phyloP scores from a whole-genome alignment of 1,140 invertebrate species.

The Schlechtendalia chinensis region DNA sequence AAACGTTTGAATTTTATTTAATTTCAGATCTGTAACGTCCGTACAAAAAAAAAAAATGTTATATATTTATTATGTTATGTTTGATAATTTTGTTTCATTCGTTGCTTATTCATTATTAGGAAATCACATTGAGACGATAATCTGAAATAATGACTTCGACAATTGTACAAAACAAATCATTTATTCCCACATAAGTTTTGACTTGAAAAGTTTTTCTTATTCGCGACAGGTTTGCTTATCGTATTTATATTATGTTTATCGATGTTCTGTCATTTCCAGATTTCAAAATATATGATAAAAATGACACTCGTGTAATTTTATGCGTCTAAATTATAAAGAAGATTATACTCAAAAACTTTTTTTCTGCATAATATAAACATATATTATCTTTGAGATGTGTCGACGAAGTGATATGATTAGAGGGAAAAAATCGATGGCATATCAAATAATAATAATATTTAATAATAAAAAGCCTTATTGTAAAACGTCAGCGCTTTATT shows the following conservation, averaged over 20 bases:
- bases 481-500: background rate
- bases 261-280: background rate
- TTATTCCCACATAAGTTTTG: background rate
- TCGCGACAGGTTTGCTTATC: background rate
- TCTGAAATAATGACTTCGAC: too few species aligned
- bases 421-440: background rate
- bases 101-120: too few species aligned
- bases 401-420: background rate
- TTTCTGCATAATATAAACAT: background rate
- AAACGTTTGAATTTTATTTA: too few species aligned
- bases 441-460: background rate
- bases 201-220: background rate
- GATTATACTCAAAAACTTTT: background rate
- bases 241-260: background rate
- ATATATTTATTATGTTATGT: too few species aligned
- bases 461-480: background rate
- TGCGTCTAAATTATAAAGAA: background rate
- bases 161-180: too few species aligned
- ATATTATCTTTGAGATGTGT: background rate
- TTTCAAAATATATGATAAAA: background rate
- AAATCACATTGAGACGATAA: too few species aligned
- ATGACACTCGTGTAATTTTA: background rate
- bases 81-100: too few species aligned
- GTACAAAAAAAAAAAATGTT: too few species aligned
- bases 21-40: too few species aligned